Base-by-base conservation (phyloP, 2,888 invertebrate genomes). In the Parascotia fuliginaria region DNA sequence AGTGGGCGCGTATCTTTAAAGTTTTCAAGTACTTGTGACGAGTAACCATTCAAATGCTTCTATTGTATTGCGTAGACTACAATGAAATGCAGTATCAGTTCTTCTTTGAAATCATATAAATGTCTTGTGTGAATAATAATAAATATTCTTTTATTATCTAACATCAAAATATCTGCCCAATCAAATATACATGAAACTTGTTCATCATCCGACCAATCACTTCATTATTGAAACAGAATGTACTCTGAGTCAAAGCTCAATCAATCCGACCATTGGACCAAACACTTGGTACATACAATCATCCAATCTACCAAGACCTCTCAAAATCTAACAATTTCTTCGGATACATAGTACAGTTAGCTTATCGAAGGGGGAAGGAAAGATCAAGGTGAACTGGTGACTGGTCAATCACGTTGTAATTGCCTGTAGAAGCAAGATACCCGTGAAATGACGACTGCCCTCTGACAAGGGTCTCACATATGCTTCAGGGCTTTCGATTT, bases 371-470 rank as follows among this genome's bases (percentile, higher is more conserved):
- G 46, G 55, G 42, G 64, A 47, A 43, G 47, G 58, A 63, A 14
- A 62, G 79, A 44, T 78, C 82, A 60, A 16, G 1, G 5, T 7
- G 43, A 6, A 42, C 55, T 79, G 82, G 83, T 63, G 61, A 60
- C 44, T 77, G 83, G 88, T 84, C 88, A 84, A 85, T 89, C 88
- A 86, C 84, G 81, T 79, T 83, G 88, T 89, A 89, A 89, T 89
- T 89, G 89, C 83, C 81, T 83, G 81, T 81, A 81, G 78, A 69
- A 78, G 62, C 78, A 87, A 89, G 89, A 87, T 87, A 89, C 81
- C 87, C 89, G 88, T 89, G 88, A 89, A 90, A 88, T 88, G 88
- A 85, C 78, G 79, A 85, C 83, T 87, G 83, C 75, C 83, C 79
- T 65, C 81, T 87, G 88, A 89, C 85, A 83, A 85, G 88, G 89